Evolutionary conservation across 2,113 vertebrate species (phyloP), one percentile per base, ranked within the genome.

Genomic region (Gobius niger): DNA sequence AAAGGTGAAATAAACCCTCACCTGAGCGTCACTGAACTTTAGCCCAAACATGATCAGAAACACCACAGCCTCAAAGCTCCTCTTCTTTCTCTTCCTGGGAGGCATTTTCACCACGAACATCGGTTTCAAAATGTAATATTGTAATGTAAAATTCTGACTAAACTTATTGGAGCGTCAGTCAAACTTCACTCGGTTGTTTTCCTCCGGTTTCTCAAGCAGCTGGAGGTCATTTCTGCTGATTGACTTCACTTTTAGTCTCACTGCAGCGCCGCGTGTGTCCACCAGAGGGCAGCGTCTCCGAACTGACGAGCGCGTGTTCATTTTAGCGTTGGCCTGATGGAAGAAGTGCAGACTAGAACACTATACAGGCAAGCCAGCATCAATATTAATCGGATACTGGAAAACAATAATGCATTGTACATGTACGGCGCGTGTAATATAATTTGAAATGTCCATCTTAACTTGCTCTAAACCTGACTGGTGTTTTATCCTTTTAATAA

Each of bases 181-280:
- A 78, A 51, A 63, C 16, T 63, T 47, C n/a, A 18, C 60, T 62
- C 63, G 0, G 24, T 41, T 51, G 34, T 4, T 67, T 49, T 42
- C 13, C 46, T 50, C 51, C 44, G 65, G 18, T 42, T 47, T n/a
- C 24, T 34, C 6, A 9, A 69, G 70, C 89, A 89, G 82, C 19
- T 90, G 89, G 67, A 69, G 53, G 4, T 56, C 70, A 84, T 60
- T 60, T 90, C 76, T 82, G 1, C 19, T 90, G 76, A 88, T 84
- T 85, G 81, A 14, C 56, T 14, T 41, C 56, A 10, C 14, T 16
- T 18, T n/a, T 11, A 18, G 60, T 44, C 13, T 59, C 56, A 40
- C 24, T 59, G 56, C 34, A 59, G 4, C 34, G 3, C 24, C 34
- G 5, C 40, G 14, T 6, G 10, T 7, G 54, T 40, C 13, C 57